Evolutionary conservation across 2,888 invertebrate genomes (phyloP).

Genomic region (Neuroscelio doddi): DNA sequence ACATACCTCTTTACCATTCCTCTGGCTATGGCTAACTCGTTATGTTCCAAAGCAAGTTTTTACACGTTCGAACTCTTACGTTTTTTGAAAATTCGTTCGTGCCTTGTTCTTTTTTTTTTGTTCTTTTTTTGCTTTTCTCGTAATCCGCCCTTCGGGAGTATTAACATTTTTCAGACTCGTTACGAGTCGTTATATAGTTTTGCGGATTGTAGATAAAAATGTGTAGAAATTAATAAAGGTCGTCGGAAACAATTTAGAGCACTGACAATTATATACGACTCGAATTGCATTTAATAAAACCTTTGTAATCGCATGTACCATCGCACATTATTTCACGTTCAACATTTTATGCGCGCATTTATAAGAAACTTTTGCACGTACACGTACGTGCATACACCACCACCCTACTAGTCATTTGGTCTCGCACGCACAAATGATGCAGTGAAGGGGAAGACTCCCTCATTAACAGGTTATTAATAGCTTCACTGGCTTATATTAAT

Average conservation of each 20-base stretch:
- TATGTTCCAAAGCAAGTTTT: constrained; percentile 3
- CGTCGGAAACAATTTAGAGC: no score
- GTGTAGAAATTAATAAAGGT: no score
- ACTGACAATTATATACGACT: no score
- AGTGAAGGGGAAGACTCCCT: constrained; percentile 51
- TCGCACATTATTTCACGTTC: constrained; percentile 16
- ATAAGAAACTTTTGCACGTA: constrained; percentile 29
- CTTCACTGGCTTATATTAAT: constrained; percentile 66
- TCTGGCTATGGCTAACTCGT: constrained; percentile 6
- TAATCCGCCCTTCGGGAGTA: no score
- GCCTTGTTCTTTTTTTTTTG: no score
- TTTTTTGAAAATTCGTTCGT: no score
- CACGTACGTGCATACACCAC: constrained; percentile 24
- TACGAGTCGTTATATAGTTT: no score
- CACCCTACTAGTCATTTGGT: constrained; percentile 5
- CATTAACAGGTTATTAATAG: constrained; percentile 71
- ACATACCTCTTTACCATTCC: constrained; percentile 29
- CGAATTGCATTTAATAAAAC: constrained; percentile 32
- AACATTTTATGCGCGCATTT: not conserved
- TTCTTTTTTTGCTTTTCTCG: no score
- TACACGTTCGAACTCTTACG: no score
- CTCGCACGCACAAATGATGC: constrained; percentile 52
- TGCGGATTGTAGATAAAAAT: no score
- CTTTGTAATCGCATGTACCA: constrained; percentile 24
- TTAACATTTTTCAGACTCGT: no score